Evolutionary conservation across 92 coral and sea anemone species (phyloP), one percentile per base, ranked within the genome.

Genomic region (Epizoanthus scotinus): DNA sequence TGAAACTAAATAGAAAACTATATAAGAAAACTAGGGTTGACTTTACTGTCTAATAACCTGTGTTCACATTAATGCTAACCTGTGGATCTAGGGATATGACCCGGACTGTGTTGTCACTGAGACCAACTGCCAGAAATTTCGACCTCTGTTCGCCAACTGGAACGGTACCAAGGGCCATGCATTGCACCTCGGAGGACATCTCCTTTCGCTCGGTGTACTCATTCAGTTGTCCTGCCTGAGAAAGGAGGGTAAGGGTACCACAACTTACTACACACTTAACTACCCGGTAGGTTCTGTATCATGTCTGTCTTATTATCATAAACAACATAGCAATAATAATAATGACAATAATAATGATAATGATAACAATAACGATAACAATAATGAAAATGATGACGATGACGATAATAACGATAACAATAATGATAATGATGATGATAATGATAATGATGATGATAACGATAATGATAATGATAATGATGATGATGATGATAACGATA

Each of bases 171-270:
- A 96, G 90, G 22, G 98, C 99, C 99, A 96, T 96, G 74, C 98
- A 93, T 65, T 94, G 97, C 5, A 96, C 99, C 79, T 96, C 99
- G 0, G 98, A 82, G 17, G 99, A 96, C 99, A 96, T 96, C 87
- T 96, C 98, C 60, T 96, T 96, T 40, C 99, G 90, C 62, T 96
- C 99, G 19, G 99, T 96, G 83, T 96, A 96, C 74, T 96, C 99
- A 78, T 96, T 96, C 40, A 96, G 89, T 86, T 96, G 99, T 55
- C 99, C 99, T 6, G 98, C 91, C 90, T 91, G 86, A 20, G 56
- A 19, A 10, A 34, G 36, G 53, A 29, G 20, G 49, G 52, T 75
- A 34, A 54, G 28, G 18, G 9, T 2, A 54, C 3, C 7, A 21
- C 24, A 12, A 34, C 17, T 77, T 15, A 12, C 87, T 22, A 67